Evolutionary conservation across 2,113 vertebrate species (phyloP), one percentile per base, ranked within the genome.

Genomic region (Thomomys bottae): DNA sequence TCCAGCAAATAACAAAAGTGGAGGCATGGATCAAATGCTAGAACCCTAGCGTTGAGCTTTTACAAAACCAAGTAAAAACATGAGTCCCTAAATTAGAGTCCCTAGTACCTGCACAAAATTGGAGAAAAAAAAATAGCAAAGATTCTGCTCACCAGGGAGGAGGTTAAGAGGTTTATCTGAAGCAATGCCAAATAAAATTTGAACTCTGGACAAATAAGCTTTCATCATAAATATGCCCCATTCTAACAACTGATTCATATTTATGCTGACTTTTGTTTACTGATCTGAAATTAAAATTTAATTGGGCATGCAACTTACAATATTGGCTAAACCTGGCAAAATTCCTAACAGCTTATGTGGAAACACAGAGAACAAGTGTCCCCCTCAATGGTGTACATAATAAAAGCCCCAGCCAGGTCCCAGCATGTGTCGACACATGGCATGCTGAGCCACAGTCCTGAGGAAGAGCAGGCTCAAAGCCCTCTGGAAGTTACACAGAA

Each of bases 261-360:
- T 72, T 78, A 86, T n/a, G n/a, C 23, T 75, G 91, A 71, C 26
- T 73, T 66, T 86, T 75, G 34, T 81, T 89, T 67, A 42, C 17
- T 93, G 77, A 82, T 49, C 84, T 78, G 15, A 57, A 77, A 89
- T 67, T 89, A 67, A 54, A 73, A n/a, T 76, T 86, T 72, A 78
- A 42, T 88, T 36, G 20, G 23, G 23, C 28, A 85, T 4, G 14
- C 30, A 84, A 10, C 3, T 18, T 49, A 40, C 24, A 64, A n/a
- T 36, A 72, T 72, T 87, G 77, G 26, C 36, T 86, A 45, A 59
- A 32, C 42, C 42, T 72, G 61, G 11, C 57, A 88, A 75, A 63
- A 30, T 10, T 23, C 17, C 57, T 63, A 67, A 77, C 42, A 54
- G 71, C 36, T 34, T 17, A 84, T 4, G 11, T 45, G 20, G 84